Percentiles rank a stretch among this genome's conserved stretches.
Evolutionary conservation across 2,113 vertebrate species (phyloP).

Genomic region (Plestiodon gilberti): DNA sequence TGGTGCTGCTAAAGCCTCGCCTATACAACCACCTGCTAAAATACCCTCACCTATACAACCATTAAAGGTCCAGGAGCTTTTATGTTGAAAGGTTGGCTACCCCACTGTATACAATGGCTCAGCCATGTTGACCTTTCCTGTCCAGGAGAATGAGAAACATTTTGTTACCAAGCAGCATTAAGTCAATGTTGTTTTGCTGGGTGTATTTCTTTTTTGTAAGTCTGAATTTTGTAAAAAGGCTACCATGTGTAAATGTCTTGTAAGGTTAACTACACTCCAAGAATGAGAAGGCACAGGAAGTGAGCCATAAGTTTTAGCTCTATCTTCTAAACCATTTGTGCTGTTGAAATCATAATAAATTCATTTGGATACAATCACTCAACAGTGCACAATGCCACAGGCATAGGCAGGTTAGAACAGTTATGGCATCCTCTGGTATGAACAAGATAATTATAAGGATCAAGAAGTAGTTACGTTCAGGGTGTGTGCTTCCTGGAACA

Average conservation of each 20-base stretch:
- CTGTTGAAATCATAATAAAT: neutral
- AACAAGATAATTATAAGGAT: neutral
- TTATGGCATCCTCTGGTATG: neutral
- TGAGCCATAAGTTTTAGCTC: neutral
- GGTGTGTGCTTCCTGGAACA: neutral
- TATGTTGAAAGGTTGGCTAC: too few species aligned
- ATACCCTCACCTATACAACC: too few species aligned
- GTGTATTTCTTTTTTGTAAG: neutral
- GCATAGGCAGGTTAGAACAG: slow-evolving; percentile 13
- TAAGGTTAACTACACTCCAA: neutral
- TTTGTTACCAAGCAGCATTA: neutral
- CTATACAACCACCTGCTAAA: too few species aligned
- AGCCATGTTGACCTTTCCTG: neutral
- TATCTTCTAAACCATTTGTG: neutral
- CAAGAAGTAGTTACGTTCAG: slow-evolving; percentile 8
- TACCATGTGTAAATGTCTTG: neutral
- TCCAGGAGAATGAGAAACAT: neutral
- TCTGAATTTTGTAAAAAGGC: neutral
- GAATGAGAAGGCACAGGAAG: neutral
- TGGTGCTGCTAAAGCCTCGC: too few species aligned
- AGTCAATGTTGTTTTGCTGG: neutral
- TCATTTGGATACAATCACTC: slow-evolving; percentile 1
- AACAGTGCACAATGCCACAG: neutral
- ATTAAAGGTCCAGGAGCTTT: too few species aligned
- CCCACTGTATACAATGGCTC: neutral